A percentile compares a stretch with the other conserved stretches of the same genome.
Evolutionary conservation across 2,113 vertebrate species (phyloP).

Genomic region (Apeltes quadracus): DNA sequence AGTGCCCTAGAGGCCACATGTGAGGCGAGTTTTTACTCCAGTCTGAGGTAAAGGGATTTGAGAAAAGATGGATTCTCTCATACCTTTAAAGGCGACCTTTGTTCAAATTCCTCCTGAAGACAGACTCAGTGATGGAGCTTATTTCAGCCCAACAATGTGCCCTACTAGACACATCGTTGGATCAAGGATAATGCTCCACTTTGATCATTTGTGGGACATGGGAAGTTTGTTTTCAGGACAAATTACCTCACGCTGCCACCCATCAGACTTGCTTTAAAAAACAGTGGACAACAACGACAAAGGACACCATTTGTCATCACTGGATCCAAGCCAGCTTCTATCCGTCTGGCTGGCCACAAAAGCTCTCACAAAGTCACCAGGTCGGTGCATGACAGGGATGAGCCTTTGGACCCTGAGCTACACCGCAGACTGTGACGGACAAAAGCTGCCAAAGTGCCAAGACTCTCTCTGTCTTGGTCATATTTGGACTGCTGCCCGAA

Average conservation of each 20-base stretch:
- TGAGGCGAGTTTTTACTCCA: conserved; percentile 29
- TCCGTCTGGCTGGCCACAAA: conserved; percentile 58
- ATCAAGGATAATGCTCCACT: conserved; percentile 26
- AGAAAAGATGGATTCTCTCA: conserved; percentile 19
- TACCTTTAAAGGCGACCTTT: conserved; percentile 25
- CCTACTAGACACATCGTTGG: background rate
- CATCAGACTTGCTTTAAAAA: conserved; percentile 45
- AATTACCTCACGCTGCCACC: conserved; percentile 37
- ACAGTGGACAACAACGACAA: conserved; percentile 54
- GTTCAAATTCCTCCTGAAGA: conserved; percentile 9
- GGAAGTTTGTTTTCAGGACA: conserved; percentile 35
- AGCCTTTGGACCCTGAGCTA: conserved; percentile 41
- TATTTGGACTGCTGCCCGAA: conserved; percentile 16
- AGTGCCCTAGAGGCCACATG: conserved; percentile 12
- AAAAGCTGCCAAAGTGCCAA: conserved; percentile 19
- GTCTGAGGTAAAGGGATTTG: conserved; percentile 24
- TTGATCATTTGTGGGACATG: conserved; percentile 16
- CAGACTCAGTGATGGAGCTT: background rate
- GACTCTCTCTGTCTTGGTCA: conserved; percentile 7
- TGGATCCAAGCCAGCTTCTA: conserved; percentile 50
- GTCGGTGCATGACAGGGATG: conserved; percentile 34
- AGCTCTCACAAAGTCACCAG: conserved; percentile 30
- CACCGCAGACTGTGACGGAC: conserved; percentile 15
- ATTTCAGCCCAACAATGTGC: too few species aligned
- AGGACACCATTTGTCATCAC: conserved; percentile 43